Conservation (phyloP, 2,113 vertebrate species). For the Anguilla rostrata region DNA sequence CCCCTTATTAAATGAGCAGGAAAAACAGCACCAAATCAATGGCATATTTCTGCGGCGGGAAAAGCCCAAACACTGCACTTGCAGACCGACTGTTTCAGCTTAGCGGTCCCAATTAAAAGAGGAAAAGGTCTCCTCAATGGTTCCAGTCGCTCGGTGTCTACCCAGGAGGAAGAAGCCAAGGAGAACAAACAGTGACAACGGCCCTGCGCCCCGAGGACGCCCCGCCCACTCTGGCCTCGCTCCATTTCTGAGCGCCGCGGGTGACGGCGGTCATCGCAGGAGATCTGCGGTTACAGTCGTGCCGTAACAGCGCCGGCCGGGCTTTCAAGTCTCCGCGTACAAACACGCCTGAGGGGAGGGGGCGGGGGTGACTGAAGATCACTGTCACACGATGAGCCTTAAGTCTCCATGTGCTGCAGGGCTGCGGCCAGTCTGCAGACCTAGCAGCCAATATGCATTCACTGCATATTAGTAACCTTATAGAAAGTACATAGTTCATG, state of each 20-base stretch:
- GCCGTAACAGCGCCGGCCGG: constrained; percentile 40
- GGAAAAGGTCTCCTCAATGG: not conserved
- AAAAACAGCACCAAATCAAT: not conserved
- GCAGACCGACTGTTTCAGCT: not conserved
- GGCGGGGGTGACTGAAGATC: not conserved
- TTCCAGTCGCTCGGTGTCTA: not conserved
- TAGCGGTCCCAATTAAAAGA: not conserved
- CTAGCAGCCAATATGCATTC: too few species aligned
- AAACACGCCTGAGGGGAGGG: not conserved
- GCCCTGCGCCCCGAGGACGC: constrained; percentile 6
- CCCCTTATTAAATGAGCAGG: not conserved
- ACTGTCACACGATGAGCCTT: not conserved
- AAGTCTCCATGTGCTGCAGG: too few species aligned
- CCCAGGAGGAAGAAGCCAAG: not conserved
- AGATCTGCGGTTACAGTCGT: constrained; percentile 56
- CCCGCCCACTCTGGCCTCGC: constrained; percentile 59
- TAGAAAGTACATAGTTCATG: too few species aligned
- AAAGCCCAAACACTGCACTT: not conserved
- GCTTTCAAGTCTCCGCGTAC: constrained; percentile 6
- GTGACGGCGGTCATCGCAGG: constrained; percentile 60
- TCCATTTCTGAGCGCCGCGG: constrained; percentile 50
- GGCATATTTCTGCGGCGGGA: constrained; percentile 4
- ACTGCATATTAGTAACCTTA: too few species aligned
- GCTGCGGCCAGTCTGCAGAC: not conserved
- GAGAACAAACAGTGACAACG: not conserved